Evolutionary conservation across 1,140 invertebrate species (phyloP), one percentile per base, ranked within the genome.

Genomic region (Bombyx mandarina): DNA sequence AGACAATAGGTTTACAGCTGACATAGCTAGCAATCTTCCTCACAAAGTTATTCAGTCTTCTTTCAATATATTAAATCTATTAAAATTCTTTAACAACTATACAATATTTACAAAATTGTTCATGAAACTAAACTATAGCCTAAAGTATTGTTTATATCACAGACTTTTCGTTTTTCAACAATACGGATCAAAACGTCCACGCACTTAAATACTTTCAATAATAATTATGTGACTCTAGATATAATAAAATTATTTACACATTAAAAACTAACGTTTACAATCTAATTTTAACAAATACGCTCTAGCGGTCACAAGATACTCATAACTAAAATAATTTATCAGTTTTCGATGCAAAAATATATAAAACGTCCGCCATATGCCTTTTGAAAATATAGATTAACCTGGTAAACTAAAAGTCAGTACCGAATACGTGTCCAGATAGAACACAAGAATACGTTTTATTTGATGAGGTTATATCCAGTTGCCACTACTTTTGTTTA

Each of bases 281-380:
- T 75, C 79, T 86, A 88, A 84, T 74, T 83, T 82, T 83, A 83
- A 83, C 81, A 86, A 87, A 84, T 81, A 82, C 76, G 72, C 75
- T 82, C 77, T 85, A 83, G 77, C 80, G 78, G 82, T 88, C 84
- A 88, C 80, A 84, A 86, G 71, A 80, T 81, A 86, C 76, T 86
- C 84, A 86, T 86, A 88, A 88, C 85, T 88, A 88, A 88, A 87
- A 87, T 78, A 88, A 87, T 87, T 85, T 83, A 84, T 86, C 80
- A 85, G 79, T 81, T 88, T 88, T 85, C 78, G 74, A 87, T 88
- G 86, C 83, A 88, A 88, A 88, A 88, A 88, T 84, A 84, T 86
- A 88, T 88, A 88, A 88, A 88, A 86, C 80, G 82, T 88, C 86
- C 86, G 86, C 86, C 86, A 88, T 88, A 88, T 88, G 86, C 86